A percentile compares a stretch with the other conserved stretches of the same genome.
Conservation (phyloP, 2,888 invertebrate genomes). For the Xanthia icteritia region DNA sequence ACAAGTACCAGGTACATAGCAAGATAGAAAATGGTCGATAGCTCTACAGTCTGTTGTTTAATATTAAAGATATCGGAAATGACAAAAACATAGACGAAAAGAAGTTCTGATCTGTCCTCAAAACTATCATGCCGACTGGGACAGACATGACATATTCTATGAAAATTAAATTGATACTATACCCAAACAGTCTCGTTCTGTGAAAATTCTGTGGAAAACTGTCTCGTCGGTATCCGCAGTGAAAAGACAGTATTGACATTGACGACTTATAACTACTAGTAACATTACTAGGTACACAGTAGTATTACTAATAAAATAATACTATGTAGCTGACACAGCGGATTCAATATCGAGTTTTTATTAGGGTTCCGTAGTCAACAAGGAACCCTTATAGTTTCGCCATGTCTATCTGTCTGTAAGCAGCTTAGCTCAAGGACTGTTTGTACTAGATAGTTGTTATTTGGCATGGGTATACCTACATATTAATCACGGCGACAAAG, state of each 20-base stretch:
- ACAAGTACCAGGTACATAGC: no score
- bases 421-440: no score
- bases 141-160: neutral
- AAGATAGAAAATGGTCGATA: no score
- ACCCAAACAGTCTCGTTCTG: neutral
- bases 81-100: neutral
- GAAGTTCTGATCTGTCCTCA: neutral
- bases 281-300: neutral
- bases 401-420: no score
- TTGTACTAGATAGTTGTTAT: no score
- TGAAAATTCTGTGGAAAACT: conserved; percentile 2
- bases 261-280: neutral
- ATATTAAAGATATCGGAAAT: conserved; percentile 3
- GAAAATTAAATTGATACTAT: neutral
- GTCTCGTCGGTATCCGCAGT: neutral
- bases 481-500: no score
- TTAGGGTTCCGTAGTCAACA: no score
- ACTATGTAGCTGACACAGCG: no score
- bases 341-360: no score
- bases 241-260: conserved; percentile 4
- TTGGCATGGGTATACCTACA: no score
- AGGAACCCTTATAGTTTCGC: no score
- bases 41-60: no score
- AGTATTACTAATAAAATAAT: neutral
- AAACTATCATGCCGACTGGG: neutral